Base-by-base conservation (phyloP, 2,113 vertebrate genomes). In the Abramis brama region DNA sequence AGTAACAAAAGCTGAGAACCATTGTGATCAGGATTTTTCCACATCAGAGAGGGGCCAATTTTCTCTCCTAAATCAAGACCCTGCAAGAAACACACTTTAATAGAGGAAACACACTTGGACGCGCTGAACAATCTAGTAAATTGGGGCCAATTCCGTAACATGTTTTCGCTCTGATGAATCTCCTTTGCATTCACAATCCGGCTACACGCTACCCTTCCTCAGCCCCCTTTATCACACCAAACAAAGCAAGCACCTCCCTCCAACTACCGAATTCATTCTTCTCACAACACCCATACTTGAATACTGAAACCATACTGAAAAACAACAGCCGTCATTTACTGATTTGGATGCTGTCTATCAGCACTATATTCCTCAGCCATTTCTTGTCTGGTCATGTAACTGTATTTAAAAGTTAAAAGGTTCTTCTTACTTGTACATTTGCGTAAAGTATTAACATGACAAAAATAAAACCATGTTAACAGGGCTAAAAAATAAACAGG, bases 21-120 rank as follows among this genome's bases (percentile, higher is more conserved):
- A 82, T 50, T 82, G 79, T 82, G 43, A 82, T 82, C 25, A 52
- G 17, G 25, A 82, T 52, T 82, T 50, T 82, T 77, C 6, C 79
- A 66, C 60, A 66, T 66, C 60, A 81, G 43, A 66, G 25, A 64
- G 3, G 6, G 43, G 60, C 2, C 39, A 21, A 47, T 64, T 81
- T 81, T 8, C 43, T 50, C 13, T 21, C 15, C 62, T 68, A 68
- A 66, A 30, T 66, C 43, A 7, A 82, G 45, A 50, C 15, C 60
- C n/a, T 64, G 57, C 57, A 80, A 59, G 78, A 80, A 80, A 45
- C 78, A 80, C 36, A 45, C 57, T 64, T 17, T 43, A 15, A 27
- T 30, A 27, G 17, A 82, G 79, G 80, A 82, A 82, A 52, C 64
- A 33, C 64, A 52, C 45, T 70, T 50, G 6, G 45, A 82, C 25